A percentile compares a stretch with the other conserved stretches of the same genome.
These are phyloP conservation scores for Atta cephalotes DNA, from an alignment of 1,140 invertebrate species.

Conservation along the genomic window DNA sequence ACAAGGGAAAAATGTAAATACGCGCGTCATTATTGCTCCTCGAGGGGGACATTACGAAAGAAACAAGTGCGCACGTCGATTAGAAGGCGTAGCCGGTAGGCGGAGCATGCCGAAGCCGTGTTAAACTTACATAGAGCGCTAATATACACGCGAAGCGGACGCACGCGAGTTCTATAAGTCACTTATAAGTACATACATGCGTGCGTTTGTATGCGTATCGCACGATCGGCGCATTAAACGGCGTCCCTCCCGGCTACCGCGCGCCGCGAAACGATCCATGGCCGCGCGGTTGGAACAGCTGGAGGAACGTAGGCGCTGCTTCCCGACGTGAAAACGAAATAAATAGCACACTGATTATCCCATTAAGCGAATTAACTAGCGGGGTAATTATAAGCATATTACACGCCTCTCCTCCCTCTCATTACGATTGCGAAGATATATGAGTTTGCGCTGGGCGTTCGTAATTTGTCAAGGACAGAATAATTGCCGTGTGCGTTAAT, in stretches of 20 bases:
- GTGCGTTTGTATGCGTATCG: constrained; percentile 62
- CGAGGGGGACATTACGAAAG: constrained; percentile 65
- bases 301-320: constrained; percentile 44
- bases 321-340: constrained; percentile 33
- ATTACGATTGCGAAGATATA: constrained; percentile 12
- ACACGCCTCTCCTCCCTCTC: background rate
- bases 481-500: background rate
- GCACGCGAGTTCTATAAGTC: constrained; percentile 37
- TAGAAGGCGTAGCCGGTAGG: constrained; percentile 78
- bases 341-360: constrained; percentile 51
- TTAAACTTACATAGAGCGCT: constrained; percentile 68
- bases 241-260: constrained; percentile 54
- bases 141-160: constrained; percentile 56
- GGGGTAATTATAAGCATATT: constrained; percentile 43
- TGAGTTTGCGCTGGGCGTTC: background rate
- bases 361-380: constrained; percentile 53
- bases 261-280: constrained; percentile 24
- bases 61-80: constrained; percentile 74
- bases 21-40: constrained; percentile 16
- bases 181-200: constrained; percentile 34
- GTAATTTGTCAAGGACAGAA: background rate
- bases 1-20: constrained; percentile 35
- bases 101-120: constrained; percentile 75
- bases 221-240: constrained; percentile 62
- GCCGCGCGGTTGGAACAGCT: constrained; percentile 34